Percentiles rank a stretch among this genome's conserved stretches.
Conservation (phyloP, 2,113 vertebrate species). For the Phalacrocorax pelagicus region DNA sequence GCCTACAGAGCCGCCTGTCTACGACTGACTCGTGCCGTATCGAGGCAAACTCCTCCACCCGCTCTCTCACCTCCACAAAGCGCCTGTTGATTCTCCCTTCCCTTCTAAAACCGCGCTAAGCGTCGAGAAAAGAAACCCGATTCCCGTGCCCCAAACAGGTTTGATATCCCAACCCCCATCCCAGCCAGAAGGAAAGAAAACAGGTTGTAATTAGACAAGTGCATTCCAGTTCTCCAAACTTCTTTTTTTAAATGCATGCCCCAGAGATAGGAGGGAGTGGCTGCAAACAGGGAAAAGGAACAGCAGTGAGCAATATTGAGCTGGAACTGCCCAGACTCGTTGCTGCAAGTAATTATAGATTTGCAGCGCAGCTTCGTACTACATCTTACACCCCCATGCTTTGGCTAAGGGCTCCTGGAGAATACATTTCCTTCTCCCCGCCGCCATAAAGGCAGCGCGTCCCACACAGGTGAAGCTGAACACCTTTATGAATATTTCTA, state of each 20-base stretch:
- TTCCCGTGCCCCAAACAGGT: constrained; percentile 30
- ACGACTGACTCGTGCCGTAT: not conserved
- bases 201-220: constrained; percentile 58
- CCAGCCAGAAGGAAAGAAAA: constrained; percentile 59
- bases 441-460: not conserved
- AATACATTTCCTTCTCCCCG: not conserved
- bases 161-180: constrained; percentile 43
- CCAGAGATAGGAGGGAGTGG: constrained; percentile 70
- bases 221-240: constrained; percentile 56
- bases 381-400: constrained; percentile 37
- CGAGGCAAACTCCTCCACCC: not conserved
- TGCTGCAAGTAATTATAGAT: constrained; percentile 53
- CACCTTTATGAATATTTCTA: not conserved
- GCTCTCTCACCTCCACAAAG: not conserved
- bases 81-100: not conserved
- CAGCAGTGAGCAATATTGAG: constrained; percentile 29
- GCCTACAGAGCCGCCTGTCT: not conserved
- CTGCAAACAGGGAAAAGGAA: constrained; percentile 24
- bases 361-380: constrained; percentile 6
- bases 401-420: not conserved
- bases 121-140: constrained; percentile 14
- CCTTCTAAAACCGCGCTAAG: not conserved
- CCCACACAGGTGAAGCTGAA: not conserved
- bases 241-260: constrained; percentile 52
- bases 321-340: constrained; percentile 75